These are phyloP conservation scores for Sipunculus nudus DNA, from an alignment of 2,888 invertebrate species.

Conservation along the genomic window DNA sequence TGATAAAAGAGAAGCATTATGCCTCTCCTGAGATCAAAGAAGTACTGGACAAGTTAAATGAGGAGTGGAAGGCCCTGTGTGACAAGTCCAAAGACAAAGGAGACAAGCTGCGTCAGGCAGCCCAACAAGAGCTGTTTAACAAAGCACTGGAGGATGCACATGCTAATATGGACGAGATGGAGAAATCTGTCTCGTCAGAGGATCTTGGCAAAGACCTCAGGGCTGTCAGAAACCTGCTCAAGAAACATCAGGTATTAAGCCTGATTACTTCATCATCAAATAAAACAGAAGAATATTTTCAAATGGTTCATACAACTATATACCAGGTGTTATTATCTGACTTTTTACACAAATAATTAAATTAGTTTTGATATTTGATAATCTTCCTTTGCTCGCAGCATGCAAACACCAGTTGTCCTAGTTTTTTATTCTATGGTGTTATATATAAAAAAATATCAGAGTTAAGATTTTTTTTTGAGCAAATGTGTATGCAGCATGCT, in stretches of 20 bases:
- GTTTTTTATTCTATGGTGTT: too few species aligned
- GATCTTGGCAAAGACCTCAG: slow-evolving; percentile 89
- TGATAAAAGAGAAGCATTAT: slow-evolving; percentile 79
- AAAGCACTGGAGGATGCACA: slow-evolving; percentile 88
- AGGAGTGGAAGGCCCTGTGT: slow-evolving; percentile 80
- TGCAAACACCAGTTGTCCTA: too few species aligned
- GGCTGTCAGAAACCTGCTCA: slow-evolving; percentile 88
- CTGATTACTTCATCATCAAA: too few species aligned
- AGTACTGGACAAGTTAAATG: slow-evolving; percentile 77
- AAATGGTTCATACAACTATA: too few species aligned
- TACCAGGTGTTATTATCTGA: too few species aligned
- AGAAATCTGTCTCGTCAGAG: slow-evolving; percentile 76
- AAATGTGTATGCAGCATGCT: too few species aligned
- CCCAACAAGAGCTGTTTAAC: slow-evolving; percentile 74
- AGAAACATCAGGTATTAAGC: slow-evolving; percentile 78
- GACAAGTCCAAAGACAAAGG: slow-evolving; percentile 76
- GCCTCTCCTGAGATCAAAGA: slow-evolving; percentile 74
- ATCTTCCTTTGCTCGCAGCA: too few species aligned
- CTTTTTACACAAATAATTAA: too few species aligned
- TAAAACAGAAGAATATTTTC: too few species aligned
- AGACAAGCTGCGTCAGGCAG: slow-evolving; percentile 79
- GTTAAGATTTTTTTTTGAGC: too few species aligned
- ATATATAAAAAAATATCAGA: too few species aligned
- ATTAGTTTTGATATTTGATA: too few species aligned
- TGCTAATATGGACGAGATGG: slow-evolving; percentile 83